Conservation (phyloP, 2,113 vertebrate genomes). For the Malaclemys terrapin region DNA sequence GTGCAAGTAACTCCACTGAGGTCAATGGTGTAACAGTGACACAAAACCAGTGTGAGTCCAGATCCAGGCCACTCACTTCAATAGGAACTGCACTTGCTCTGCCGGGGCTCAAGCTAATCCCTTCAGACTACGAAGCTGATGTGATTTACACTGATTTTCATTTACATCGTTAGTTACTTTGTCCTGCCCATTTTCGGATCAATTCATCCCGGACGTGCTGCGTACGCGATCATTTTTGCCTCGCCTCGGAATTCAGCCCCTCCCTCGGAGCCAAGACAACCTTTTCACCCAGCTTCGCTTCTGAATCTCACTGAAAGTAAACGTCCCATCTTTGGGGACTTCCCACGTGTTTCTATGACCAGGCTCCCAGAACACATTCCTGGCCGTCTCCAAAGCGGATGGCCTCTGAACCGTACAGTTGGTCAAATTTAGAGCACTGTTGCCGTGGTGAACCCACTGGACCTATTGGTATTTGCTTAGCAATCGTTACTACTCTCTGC, state of each 20-base stretch:
- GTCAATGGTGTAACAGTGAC: neutral
- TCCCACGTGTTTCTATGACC: neutral
- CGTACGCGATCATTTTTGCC: too few species aligned
- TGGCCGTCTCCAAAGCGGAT: neutral
- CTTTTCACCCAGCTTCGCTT: neutral
- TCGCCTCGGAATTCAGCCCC: neutral
- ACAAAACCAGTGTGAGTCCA: neutral
- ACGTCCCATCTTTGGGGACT: neutral
- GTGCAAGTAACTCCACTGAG: neutral
- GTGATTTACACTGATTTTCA: neutral
- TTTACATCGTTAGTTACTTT: neutral
- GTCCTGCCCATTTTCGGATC: neutral
- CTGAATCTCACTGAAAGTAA: neutral
- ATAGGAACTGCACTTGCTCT: neutral
- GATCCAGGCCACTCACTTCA: too few species aligned
- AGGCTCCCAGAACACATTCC: neutral
- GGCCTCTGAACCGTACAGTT: neutral
- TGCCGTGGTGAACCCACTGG: neutral
- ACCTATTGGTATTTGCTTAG: neutral
- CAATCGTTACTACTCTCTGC: neutral
- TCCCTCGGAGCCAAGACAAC: neutral
- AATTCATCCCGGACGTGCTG: neutral
- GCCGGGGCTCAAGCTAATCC: neutral
- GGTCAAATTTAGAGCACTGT: neutral
- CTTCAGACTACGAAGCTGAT: neutral